These are phyloP conservation scores for Thaleichthys pacificus DNA, from an alignment of 2,797 vertebrate species.

Conservation along the genomic window DNA sequence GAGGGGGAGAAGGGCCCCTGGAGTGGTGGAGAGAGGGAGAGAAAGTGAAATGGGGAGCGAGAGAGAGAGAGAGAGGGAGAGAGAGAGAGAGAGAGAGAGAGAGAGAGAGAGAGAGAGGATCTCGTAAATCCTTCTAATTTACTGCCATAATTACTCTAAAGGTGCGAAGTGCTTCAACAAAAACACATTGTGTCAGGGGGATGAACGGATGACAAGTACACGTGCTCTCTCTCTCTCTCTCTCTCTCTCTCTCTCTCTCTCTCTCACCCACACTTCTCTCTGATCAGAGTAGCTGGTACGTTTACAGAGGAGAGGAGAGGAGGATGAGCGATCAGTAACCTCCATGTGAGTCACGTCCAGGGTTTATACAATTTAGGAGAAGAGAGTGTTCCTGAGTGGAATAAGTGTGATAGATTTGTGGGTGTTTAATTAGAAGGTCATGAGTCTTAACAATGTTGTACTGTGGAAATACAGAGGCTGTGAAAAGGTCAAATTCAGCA, in stretches of 20 bases:
- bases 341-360: no score
- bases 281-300: neutral
- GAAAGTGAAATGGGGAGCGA: neutral
- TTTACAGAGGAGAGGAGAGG: constrained; percentile 1
- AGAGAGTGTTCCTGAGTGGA: neutral
- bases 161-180: constrained; percentile 21
- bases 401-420: no score
- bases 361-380: no score
- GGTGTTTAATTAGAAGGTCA: neutral
- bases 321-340: neutral
- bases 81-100: neutral
- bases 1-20: neutral
- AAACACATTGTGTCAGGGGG: constrained; percentile 4
- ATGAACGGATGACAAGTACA: constrained; percentile 4
- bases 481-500: no score
- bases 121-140: constrained; percentile 28
- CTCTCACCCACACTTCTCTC: neutral
- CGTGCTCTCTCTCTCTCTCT: neutral
- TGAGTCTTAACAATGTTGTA: no score
- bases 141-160: constrained; percentile 22
- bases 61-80: neutral
- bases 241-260: neutral
- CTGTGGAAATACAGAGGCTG: no score
- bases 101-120: constrained; percentile 12
- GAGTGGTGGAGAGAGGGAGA: neutral